A percentile compares a stretch with the other conserved stretches of the same genome.
Evolutionary conservation across 1,140 invertebrate genomes (phyloP).

Genomic region (Drosophila athabasca): DNA sequence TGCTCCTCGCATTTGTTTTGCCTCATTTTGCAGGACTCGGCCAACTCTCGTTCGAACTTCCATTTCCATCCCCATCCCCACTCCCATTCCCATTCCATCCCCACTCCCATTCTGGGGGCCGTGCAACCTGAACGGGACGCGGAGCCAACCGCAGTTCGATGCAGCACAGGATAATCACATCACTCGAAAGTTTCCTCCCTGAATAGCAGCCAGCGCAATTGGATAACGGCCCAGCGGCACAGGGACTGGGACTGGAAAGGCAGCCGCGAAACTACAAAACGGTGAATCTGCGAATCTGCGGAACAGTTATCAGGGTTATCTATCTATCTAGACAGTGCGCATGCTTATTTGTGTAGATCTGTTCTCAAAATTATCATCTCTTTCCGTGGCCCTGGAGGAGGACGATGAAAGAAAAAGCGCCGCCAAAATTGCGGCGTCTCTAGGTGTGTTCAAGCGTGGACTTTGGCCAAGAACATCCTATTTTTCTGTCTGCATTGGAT

Average conservation of each 20-base stretch:
- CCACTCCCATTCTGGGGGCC: not conserved
- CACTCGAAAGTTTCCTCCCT: constrained; percentile 42
- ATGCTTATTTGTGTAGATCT: too few relatives aligned
- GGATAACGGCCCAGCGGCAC: not conserved
- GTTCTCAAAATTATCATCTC: too few relatives aligned
- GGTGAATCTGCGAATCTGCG: too few relatives aligned
- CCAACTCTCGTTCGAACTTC: too few relatives aligned
- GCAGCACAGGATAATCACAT: constrained; percentile 60
- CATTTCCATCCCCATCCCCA: not conserved
- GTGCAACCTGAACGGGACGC: not conserved
- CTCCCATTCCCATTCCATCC: not conserved
- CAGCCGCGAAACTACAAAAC: not conserved
- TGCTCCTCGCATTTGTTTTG: constrained; percentile 29
- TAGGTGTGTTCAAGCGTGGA: too few relatives aligned
- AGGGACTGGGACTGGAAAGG: not conserved
- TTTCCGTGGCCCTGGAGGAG: too few relatives aligned
- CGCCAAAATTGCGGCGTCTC: too few relatives aligned
- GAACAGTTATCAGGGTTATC: too few relatives aligned
- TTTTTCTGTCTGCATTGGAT: too few relatives aligned
- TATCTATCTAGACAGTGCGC: too few relatives aligned
- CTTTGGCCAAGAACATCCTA: too few relatives aligned
- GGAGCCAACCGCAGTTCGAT: constrained; percentile 35
- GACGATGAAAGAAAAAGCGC: too few relatives aligned
- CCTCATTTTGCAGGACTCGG: not conserved
- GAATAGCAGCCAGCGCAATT: constrained; percentile 46